Conservation (phyloP, 1,140 invertebrate genomes). For the Eumaeus atala region DNA sequence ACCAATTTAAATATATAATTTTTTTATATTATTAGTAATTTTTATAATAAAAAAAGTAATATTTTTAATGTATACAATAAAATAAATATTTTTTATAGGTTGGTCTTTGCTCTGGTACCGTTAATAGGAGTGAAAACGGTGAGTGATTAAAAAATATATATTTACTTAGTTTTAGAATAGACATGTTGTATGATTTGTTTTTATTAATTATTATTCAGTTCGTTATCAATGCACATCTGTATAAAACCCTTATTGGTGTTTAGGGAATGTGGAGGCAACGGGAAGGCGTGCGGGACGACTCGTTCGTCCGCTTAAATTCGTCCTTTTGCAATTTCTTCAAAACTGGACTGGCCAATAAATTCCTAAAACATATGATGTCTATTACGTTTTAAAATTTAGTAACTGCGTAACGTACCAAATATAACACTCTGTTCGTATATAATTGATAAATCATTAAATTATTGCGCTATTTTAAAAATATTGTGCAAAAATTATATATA, state of each 20-base stretch:
- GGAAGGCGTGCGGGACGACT: constrained; percentile 39
- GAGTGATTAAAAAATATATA: constrained; percentile 29
- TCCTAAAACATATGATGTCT: background rate
- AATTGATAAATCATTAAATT: too few species aligned
- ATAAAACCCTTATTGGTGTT: constrained; percentile 34
- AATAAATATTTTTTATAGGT: constrained; percentile 38
- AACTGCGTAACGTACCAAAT: too few species aligned
- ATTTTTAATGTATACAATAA: constrained; percentile 12
- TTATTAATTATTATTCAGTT: constrained; percentile 22
- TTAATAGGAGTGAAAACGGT: constrained; percentile 52
- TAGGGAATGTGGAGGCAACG: constrained; percentile 42
- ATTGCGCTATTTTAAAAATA: too few species aligned
- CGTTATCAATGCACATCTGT: constrained; percentile 19
- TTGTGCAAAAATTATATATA: too few species aligned
- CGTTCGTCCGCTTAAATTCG: constrained; percentile 44
- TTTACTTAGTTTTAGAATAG: too few species aligned
- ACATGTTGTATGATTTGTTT: background rate
- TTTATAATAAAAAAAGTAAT: background rate
- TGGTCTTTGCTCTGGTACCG: constrained; percentile 50
- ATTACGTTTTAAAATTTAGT: too few species aligned
- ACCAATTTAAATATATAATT: background rate
- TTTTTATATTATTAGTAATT: too few species aligned
- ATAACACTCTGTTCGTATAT: too few species aligned
- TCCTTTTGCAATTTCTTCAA: constrained; percentile 62
- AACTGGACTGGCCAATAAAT: constrained; percentile 18